Percentiles rank a stretch among this genome's conserved stretches.
Conservation (phyloP, 2,888 invertebrate genomes). For the Polymixis lichenea region DNA sequence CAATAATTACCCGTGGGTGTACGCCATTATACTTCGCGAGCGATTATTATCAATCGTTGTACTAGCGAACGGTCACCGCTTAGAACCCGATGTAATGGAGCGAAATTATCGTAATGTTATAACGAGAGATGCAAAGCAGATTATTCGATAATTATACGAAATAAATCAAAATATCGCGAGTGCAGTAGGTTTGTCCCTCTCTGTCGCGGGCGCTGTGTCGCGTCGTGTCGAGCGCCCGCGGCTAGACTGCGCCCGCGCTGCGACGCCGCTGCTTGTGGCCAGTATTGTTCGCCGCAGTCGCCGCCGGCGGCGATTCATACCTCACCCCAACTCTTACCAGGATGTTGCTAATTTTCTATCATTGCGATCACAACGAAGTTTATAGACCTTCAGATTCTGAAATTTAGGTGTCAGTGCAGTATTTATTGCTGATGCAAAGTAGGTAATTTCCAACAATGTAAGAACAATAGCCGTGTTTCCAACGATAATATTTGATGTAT, state of each 20-base stretch:
- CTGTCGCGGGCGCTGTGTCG: conserved; percentile 67
- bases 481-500: conserved; percentile 18
- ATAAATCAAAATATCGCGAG: conserved; percentile 88
- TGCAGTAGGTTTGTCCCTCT: conserved; percentile 76
- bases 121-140: conserved; percentile 90
- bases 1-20: conserved; percentile 91
- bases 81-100: conserved; percentile 88
- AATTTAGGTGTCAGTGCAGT: conserved; percentile 88
- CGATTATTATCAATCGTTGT: conserved; percentile 90
- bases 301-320: conserved; percentile 86
- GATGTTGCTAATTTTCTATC: conserved; percentile 90
- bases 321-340: conserved; percentile 87
- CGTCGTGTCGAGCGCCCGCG: conserved; percentile 74
- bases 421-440: conserved; percentile 81
- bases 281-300: conserved; percentile 77
- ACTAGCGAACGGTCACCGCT: conserved; percentile 89
- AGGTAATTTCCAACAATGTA: conserved; percentile 63
- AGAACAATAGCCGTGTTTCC: conserved; percentile 46
- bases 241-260: conserved; percentile 76
- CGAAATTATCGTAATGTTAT: conserved; percentile 90
- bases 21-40: conserved; percentile 90
- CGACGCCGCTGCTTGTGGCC: conserved; percentile 76
- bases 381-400: conserved; percentile 86
- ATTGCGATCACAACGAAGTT: conserved; percentile 87
- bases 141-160: conserved; percentile 89